phyloP scores from a whole-genome alignment of 1,140 invertebrate species.

The Drosophila tsacasi region DNA sequence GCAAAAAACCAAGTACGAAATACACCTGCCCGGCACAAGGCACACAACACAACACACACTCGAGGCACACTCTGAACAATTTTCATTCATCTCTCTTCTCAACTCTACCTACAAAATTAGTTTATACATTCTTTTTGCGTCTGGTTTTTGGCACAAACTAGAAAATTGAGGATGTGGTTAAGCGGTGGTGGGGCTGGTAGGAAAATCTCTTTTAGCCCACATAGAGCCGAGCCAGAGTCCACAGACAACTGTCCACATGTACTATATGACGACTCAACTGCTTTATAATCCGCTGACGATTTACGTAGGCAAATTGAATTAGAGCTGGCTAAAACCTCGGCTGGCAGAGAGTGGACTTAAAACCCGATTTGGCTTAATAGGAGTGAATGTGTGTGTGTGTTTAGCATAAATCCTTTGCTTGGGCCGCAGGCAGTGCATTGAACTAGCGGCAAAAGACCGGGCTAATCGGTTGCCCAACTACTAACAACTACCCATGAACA shows the following conservation, averaged over 20 bases:
- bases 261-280: slow-evolving; percentile 15
- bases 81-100: slow-evolving; percentile 33
- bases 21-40: slow-evolving; percentile 62
- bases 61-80: slow-evolving; percentile 27
- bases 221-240: slow-evolving; percentile 22
- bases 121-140: slow-evolving; percentile 36
- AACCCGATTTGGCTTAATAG: slow-evolving; percentile 62
- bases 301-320: slow-evolving; percentile 78
- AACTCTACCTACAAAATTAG: slow-evolving; percentile 43
- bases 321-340: slow-evolving; percentile 64
- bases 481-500: neutral
- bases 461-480: slow-evolving; percentile 68
- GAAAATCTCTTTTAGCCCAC: slow-evolving; percentile 76
- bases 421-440: slow-evolving; percentile 59
- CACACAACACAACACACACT: slow-evolving; percentile 2
- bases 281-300: slow-evolving; percentile 70
- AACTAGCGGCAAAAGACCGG: slow-evolving; percentile 41
- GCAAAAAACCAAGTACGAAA: slow-evolving; percentile 55
- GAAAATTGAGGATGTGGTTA: slow-evolving; percentile 81
- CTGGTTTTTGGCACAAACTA: slow-evolving; percentile 62
- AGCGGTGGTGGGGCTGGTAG: slow-evolving; percentile 19
- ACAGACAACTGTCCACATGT: slow-evolving; percentile 17
- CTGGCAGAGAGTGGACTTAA: slow-evolving; percentile 61
- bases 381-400: slow-evolving; percentile 9
- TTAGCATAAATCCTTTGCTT: slow-evolving; percentile 38